Evolutionary conservation across 2,797 vertebrate species (phyloP).

Genomic region (Diplodus sargus): DNA sequence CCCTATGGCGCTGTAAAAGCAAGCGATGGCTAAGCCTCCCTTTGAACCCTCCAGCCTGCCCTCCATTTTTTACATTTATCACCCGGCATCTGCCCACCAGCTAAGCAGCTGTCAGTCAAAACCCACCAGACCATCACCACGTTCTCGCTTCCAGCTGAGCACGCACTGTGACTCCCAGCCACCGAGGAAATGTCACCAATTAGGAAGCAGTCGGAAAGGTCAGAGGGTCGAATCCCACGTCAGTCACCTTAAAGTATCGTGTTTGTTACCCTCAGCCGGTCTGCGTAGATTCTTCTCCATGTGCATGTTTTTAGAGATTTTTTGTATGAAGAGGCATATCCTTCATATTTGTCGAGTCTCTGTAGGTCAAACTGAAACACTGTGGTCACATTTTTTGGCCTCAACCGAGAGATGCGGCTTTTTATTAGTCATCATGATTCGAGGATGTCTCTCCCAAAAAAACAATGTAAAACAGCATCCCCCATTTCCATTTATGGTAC

Average conservation of each 20-base stretch:
- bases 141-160: conserved; percentile 29
- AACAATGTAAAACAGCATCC: conserved; percentile 18
- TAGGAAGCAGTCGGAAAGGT: conserved; percentile 58
- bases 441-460: conserved; percentile 35
- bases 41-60: conserved; percentile 46
- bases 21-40: conserved; percentile 44
- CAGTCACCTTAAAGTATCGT: conserved; percentile 24
- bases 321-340: not conserved
- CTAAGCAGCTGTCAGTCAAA: conserved; percentile 65
- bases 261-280: conserved; percentile 34
- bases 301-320: not conserved
- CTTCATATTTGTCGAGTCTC: not conserved
- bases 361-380: not conserved
- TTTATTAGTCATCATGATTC: conserved; percentile 10
- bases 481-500: conserved; percentile 41
- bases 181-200: conserved; percentile 72
- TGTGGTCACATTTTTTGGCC: not conserved
- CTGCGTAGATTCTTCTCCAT: not conserved
- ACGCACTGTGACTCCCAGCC: conserved; percentile 44
- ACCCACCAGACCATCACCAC: conserved; percentile 54
- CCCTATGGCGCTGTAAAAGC: conserved; percentile 53
- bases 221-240: conserved; percentile 53
- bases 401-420: not conserved
- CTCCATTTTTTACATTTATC: conserved; percentile 35
- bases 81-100: conserved; percentile 43